Evolutionary conservation across 2,113 vertebrate species (phyloP).

Genomic region (Anhinga rufa): DNA sequence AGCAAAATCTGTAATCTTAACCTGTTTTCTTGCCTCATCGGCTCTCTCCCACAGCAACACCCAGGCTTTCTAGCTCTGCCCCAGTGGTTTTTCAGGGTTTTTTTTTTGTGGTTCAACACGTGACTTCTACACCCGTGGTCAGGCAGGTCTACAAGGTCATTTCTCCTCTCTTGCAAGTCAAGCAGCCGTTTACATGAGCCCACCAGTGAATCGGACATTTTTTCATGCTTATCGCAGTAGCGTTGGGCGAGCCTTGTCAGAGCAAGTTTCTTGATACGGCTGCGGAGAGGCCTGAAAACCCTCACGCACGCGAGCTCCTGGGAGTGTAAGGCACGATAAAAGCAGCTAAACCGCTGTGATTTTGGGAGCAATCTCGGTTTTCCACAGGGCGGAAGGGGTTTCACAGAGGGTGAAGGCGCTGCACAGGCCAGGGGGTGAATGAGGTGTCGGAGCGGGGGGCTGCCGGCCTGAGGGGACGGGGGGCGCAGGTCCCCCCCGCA

Average conservation of each 20-base stretch:
- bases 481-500: too few relatives aligned
- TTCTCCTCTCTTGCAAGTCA: not conserved
- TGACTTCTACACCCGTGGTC: not conserved
- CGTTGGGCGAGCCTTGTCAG: rapidly evolving
- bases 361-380: not conserved
- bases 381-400: too few relatives aligned
- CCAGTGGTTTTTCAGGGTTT: not conserved
- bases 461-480: not conserved
- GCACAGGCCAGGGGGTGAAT: not conserved
- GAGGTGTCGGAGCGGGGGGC: rapidly evolving
- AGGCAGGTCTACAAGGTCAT: not conserved
- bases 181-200: rapidly evolving
- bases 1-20: not conserved
- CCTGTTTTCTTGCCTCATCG: not conserved
- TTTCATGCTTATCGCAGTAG: rapidly evolving
- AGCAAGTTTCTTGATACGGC: not conserved
- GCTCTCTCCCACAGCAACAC: not conserved
- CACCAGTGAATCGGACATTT: rapidly evolving
- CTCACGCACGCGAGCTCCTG: not conserved
- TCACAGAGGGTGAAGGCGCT: not conserved
- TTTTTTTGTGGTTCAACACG: not conserved
- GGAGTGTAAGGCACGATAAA: not conserved
- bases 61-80: not conserved
- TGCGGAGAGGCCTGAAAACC: not conserved
- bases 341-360: not conserved